Conservation (phyloP, 2,113 vertebrate species). For the Paradisaea rubra region DNA sequence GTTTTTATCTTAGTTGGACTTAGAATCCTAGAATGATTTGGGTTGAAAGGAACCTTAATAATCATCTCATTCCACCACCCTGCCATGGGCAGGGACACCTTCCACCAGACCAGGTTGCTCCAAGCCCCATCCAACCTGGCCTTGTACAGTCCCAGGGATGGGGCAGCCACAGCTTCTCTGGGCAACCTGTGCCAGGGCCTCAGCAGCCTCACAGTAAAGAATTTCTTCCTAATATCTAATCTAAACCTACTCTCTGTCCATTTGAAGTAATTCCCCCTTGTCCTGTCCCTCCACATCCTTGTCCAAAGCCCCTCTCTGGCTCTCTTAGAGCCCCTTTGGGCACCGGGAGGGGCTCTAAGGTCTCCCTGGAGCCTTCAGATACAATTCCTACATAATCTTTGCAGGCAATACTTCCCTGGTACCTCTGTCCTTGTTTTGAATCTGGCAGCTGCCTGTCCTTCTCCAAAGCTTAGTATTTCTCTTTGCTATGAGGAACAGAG, state of each 20-base stretch:
- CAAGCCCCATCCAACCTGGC: background rate
- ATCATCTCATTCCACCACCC: background rate
- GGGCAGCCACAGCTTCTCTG: accelerated
- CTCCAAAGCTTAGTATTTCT: background rate
- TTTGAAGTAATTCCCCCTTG: background rate
- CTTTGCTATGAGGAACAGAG: background rate
- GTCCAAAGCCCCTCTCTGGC: background rate
- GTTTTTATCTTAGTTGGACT: background rate
- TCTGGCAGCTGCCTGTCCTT: background rate
- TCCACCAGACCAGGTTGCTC: accelerated
- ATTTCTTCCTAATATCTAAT: background rate
- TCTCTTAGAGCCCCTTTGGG: background rate
- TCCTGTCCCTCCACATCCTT: background rate
- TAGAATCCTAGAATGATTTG: background rate
- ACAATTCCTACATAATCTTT: background rate
- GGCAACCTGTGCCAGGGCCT: background rate
- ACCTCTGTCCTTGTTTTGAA: background rate
- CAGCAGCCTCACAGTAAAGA: accelerated
- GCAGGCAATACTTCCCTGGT: background rate
- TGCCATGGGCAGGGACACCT: background rate
- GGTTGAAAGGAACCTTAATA: background rate
- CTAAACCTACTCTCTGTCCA: background rate
- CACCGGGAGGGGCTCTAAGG: background rate
- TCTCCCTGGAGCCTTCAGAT: background rate
- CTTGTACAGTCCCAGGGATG: background rate